Percentiles rank a stretch among this genome's conserved stretches.
These are phyloP conservation scores for Pocillopora damicornis DNA, from an alignment of 64 coral and sea anemone genomes.

Conservation along the genomic window DNA sequence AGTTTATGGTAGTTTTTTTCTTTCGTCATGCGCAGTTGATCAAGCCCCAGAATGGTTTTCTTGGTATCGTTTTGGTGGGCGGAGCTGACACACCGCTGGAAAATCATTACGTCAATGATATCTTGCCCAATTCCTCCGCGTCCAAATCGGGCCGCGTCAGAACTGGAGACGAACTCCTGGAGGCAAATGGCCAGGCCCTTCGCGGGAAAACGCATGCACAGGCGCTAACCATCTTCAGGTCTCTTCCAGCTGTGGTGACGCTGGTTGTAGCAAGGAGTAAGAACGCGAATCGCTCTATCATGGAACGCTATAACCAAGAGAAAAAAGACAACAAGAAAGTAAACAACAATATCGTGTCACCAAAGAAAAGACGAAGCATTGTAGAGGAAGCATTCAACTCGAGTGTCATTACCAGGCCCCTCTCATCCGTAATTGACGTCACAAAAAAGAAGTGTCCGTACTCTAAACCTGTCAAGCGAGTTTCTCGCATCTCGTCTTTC, in stretches of 20 bases:
- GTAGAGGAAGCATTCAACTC: conserved; percentile 33
- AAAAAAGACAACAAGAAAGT: conserved; percentile 28
- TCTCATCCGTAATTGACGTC: conserved; percentile 48
- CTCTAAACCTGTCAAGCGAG: conserved; percentile 26
- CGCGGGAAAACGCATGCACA: conserved; percentile 41
- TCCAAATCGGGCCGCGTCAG: conserved; percentile 63
- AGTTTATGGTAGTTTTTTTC: not conserved
- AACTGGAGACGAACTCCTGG: conserved; percentile 68
- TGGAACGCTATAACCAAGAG: conserved; percentile 8
- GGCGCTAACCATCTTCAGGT: conserved; percentile 39
- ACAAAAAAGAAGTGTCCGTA: not conserved
- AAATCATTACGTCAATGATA: conserved; percentile 68
- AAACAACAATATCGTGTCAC: conserved; percentile 49
- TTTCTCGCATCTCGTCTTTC: conserved; percentile 63
- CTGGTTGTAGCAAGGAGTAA: conserved; percentile 53
- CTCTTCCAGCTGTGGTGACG: conserved; percentile 56
- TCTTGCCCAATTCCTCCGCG: conserved; percentile 76
- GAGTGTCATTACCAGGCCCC: conserved; percentile 31
- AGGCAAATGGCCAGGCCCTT: conserved; percentile 55
- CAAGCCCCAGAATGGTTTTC: conserved; percentile 67
- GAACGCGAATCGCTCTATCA: conserved; percentile 28
- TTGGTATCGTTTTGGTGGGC: conserved; percentile 61
- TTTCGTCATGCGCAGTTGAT: conserved; percentile 44
- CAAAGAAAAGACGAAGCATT: conserved; percentile 46
- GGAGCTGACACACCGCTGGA: conserved; percentile 62